Evolutionary conservation across 2,888 invertebrate species (phyloP), one percentile per base, ranked within the genome.

Genomic region (Pollenia angustigena): DNA sequence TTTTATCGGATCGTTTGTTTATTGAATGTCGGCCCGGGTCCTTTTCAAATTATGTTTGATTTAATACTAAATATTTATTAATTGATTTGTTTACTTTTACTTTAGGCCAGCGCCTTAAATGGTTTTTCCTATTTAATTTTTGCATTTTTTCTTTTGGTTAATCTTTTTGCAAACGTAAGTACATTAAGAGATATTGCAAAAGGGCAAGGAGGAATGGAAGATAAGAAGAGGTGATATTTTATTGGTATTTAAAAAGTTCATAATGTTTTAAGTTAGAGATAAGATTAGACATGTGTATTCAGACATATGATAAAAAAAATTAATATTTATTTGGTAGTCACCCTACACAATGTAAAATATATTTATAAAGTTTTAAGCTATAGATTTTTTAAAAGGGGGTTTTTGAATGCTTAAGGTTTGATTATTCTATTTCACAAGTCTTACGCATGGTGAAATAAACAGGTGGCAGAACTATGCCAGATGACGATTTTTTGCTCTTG

Each of bases 51-150:
- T 85, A 69, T 64, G 46, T 50, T 50, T 54, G 44, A 76, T 66
- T 69, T 32, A 64, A 56, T 85, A 85, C 85, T 85, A 75, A 85
- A 56, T 56, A 9, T 81, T 72, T 56, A 9, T 81, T 72, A 44
- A 48, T 81, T 58, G 64, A 69, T 75, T 85, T 80, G 46, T 66
- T 75, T 42, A 81, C 46, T 40, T 56, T 76, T 8, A 66, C 48
- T 56, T 32, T 12, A 44, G 32, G 54, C 50, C 10, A 62, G n/a
- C 11, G 23, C 52, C 42, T 50, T 62, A n/a, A 64, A 23, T 32
- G 16, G 32, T 4, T 52, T 64, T 75, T 58, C 7, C 14, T 50
- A 10, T 32, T n/a, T 16, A 42, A 40, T 46, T 10, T 46, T 23
- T 23, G 1, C 10, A 23, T 64, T 66, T 32, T 64, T 66, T 32